Conservation (phyloP, 2,113 vertebrate genomes). For the Phaetusa simplex region DNA sequence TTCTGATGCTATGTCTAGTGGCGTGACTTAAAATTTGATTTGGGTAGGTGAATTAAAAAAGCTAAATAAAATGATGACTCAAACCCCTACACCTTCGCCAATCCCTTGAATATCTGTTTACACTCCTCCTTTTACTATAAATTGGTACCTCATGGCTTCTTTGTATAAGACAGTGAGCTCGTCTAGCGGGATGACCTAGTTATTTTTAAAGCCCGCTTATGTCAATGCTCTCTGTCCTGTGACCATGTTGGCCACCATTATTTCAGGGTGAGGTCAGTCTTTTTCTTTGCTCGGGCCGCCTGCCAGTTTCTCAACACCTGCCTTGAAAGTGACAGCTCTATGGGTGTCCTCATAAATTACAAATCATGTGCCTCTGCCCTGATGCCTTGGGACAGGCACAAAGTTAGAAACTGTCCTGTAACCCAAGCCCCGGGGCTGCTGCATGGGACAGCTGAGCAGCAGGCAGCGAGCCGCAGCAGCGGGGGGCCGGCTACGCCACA, state of each 20-base stretch:
- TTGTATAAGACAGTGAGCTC: conserved; percentile 27
- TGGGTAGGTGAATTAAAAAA: neutral
- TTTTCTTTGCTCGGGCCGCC: conserved; percentile 82
- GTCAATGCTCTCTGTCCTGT: conserved; percentile 85
- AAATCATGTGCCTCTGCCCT: conserved; percentile 88
- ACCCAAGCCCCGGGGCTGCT: conserved; percentile 80
- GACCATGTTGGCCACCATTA: conserved; percentile 87
- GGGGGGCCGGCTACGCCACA: conserved; percentile 17
- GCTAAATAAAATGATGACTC: conserved; percentile 22
- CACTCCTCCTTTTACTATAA: conserved; percentile 32
- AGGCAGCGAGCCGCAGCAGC: conserved; percentile 71
- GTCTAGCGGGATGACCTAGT: conserved; percentile 72
- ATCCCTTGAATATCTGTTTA: neutral
- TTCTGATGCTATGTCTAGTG: neutral
- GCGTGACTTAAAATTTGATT: neutral
- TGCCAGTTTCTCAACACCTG: conserved; percentile 92
- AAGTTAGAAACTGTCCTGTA: conserved; percentile 95
- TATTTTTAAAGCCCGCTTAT: conserved; percentile 87
- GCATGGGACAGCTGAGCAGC: conserved; percentile 85
- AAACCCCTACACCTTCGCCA: neutral
- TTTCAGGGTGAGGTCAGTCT: conserved; percentile 93
- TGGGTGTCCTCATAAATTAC: conserved; percentile 96
- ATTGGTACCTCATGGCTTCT: conserved; percentile 6
- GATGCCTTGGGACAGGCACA: conserved; percentile 81
- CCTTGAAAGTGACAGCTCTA: conserved; percentile 96